A percentile compares a stretch with the other conserved stretches of the same genome.
Evolutionary conservation across 2,888 invertebrate genomes (phyloP).

Genomic region (Sipunculus nudus): DNA sequence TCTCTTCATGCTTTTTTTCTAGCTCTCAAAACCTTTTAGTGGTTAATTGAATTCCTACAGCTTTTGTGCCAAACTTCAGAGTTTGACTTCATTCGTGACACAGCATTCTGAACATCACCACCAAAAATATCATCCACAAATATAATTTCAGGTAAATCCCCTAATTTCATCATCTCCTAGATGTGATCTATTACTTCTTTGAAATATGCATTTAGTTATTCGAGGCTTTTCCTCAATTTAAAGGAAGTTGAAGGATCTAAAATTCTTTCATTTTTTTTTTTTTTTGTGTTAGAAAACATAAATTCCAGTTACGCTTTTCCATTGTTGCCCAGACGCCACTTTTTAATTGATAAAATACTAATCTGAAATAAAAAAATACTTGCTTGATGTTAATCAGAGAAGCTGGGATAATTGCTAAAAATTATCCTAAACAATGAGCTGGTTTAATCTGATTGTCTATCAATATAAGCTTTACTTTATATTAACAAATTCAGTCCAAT

Average conservation of each 20-base stretch:
- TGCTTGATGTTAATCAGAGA: too few species aligned
- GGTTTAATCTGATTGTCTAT: too few species aligned
- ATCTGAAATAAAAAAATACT: too few species aligned
- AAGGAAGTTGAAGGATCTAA: background rate
- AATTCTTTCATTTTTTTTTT: background rate
- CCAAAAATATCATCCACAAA: background rate
- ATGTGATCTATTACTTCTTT: background rate
- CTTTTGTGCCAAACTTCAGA: slow-evolving; percentile 1
- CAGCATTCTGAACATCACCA: background rate
- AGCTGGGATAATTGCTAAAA: too few species aligned
- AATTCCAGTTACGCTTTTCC: too few species aligned
- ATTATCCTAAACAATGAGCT: too few species aligned
- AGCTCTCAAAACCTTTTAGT: background rate
- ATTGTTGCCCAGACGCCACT: too few species aligned
- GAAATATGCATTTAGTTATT: background rate
- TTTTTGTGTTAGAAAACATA: too few species aligned
- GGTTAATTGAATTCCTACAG: background rate
- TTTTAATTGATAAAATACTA: too few species aligned
- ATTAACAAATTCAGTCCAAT: too few species aligned
- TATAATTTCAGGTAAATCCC: background rate
- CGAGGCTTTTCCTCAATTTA: background rate
- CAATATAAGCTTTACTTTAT: too few species aligned
- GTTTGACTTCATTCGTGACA: background rate
- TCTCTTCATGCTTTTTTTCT: background rate
- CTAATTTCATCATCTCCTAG: background rate